Conservation (phyloP, 2,113 vertebrate genomes). For the Paralichthys olivaceus region DNA sequence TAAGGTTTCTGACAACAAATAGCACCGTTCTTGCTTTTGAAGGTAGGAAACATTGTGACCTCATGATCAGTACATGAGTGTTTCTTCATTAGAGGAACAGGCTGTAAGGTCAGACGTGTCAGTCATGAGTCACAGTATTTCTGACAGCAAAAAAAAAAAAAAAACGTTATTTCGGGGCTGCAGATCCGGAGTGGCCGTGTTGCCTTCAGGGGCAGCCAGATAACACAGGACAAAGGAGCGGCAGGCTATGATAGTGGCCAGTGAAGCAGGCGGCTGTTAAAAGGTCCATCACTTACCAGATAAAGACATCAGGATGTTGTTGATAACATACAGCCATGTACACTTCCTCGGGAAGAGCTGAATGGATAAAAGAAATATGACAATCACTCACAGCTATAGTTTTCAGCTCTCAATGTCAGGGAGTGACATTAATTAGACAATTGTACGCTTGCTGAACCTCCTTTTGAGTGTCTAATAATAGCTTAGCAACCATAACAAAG, state of each 20-base stretch:
- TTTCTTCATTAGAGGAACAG: conserved; percentile 4
- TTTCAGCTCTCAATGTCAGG: background rate
- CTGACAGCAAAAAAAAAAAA: conserved; percentile 26
- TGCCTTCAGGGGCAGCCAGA: conserved; percentile 52
- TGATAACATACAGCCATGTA: conserved; percentile 98
- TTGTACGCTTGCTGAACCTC: background rate
- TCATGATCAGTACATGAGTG: background rate
- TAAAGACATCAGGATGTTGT: conserved; percentile 98
- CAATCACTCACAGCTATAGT: background rate
- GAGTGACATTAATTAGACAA: background rate
- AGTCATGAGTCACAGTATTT: conserved; percentile 27
- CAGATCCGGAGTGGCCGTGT: conserved; percentile 35
- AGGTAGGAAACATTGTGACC: background rate
- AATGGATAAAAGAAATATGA: conserved; percentile 13
- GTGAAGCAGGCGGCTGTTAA: conserved; percentile 32
- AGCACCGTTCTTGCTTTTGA: background rate
- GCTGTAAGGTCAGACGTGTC: conserved; percentile 20
- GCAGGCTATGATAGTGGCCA: conserved; percentile 58
- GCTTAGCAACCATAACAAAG: background rate
- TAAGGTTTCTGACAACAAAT: background rate
- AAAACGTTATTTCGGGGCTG: conserved; percentile 44
- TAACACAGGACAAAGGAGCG: conserved; percentile 57
- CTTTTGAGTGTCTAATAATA: background rate
- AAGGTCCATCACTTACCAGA: conserved; percentile 86
- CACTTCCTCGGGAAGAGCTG: conserved; percentile 96